A percentile compares a stretch with the other conserved stretches of the same genome.
Conservation (phyloP, 2,113 vertebrate genomes). For the Barbus barbus region DNA sequence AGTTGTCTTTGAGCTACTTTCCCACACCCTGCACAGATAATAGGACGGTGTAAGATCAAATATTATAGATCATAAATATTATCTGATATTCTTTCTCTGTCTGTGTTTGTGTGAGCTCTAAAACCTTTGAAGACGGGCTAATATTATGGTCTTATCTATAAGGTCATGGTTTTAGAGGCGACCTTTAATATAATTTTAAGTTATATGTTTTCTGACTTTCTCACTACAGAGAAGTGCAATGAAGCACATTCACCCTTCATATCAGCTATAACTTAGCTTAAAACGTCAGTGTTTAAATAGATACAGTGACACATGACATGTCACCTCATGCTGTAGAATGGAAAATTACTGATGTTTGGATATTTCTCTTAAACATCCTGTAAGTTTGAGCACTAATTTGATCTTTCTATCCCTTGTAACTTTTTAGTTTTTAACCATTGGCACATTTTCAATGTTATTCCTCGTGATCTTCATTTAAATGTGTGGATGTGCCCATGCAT, state of each 20-base stretch:
- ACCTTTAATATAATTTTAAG: too few relatives aligned
- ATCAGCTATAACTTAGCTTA: neutral
- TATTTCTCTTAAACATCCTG: neutral
- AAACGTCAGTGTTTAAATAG: neutral
- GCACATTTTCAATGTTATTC: neutral
- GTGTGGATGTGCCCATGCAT: neutral
- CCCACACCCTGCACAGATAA: too few relatives aligned
- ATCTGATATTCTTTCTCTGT: neutral
- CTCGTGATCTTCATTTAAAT: neutral
- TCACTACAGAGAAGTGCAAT: too few relatives aligned
- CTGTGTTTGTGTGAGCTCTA: neutral
- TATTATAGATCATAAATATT: neutral
- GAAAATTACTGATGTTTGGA: neutral
- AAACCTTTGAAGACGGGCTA: neutral
- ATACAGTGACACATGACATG: neutral
- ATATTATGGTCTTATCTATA: neutral
- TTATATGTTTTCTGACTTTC: too few relatives aligned
- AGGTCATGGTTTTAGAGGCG: neutral
- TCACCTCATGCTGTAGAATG: neutral
- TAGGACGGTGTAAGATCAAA: too few relatives aligned
- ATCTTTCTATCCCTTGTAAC: neutral
- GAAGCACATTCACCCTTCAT: neutral
- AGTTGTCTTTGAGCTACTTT: neutral
- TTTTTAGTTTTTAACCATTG: neutral
- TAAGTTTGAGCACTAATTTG: too few relatives aligned